Base-by-base conservation (phyloP, 2,113 vertebrate species). In the Saccopteryx leptura region DNA sequence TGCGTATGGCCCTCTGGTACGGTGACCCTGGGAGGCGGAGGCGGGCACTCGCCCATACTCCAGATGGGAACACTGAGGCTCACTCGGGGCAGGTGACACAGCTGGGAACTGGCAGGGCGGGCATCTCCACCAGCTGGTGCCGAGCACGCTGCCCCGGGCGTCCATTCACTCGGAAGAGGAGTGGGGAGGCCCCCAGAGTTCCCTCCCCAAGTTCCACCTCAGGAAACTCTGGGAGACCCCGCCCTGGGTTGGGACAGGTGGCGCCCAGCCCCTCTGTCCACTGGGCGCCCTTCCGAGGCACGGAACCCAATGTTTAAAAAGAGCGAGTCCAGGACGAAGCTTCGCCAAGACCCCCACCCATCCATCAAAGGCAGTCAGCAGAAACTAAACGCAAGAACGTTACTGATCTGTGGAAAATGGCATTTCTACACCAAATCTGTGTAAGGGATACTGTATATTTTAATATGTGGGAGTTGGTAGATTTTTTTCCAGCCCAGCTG, bases 361-460 rank as follows among this genome's bases (percentile, higher is more conserved):
- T 87, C 56, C 61, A 93, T 94, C 97, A 94, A 86, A 94, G 39
- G 28, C 95, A 56, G 93, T 31, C 81, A 12, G 93, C 88, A 76
- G 97, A 89, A 95, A 95, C 86, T 72, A 85, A 88, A 94, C 39
- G 86, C 12, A 33, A 6, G 1, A 83, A 69, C 0, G 0, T 14
- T 66, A 71, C 39, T 10, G 39, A 95, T 68, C 82, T 96, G n/a
- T 39, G 90, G 75, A 86, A 96, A 92, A 87, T 5, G 76, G 68
- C 15, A 4, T 95, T 65, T 92, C 90, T n/a, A 93, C 58, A 96
- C 90, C 69, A 5, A 10, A 68, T 66, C 91, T 90, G 60, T 60
- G 93, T 61, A 65, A 88, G 91, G 66, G 86, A 85, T 63, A 33
- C 90, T 56, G 87, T 88, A 7, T 75, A 14, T 66, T 87, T 88